phyloP scores from a whole-genome alignment of 2,888 invertebrate species.

The Brenthis hecate region DNA sequence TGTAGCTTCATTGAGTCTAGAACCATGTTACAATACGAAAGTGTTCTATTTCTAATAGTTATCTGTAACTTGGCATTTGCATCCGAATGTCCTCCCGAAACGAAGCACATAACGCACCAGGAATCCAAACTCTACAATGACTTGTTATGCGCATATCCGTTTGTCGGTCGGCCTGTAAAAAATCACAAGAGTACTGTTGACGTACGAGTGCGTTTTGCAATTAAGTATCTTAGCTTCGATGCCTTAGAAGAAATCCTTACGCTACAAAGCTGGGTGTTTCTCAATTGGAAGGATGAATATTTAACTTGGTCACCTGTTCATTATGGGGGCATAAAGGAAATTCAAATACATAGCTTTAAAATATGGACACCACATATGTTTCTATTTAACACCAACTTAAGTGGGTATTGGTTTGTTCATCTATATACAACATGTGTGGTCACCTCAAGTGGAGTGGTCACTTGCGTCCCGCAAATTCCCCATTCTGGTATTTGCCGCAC shows the following conservation, averaged over 20 bases:
- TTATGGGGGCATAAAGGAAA: slow-evolving; percentile 83
- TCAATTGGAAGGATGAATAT: slow-evolving; percentile 85
- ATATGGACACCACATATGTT: slow-evolving; percentile 91
- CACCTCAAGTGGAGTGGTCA: slow-evolving; percentile 78
- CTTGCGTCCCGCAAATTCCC: slow-evolving; percentile 82
- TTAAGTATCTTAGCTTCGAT: slow-evolving; percentile 81
- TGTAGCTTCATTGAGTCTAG: slow-evolving; percentile 41
- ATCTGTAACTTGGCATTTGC: slow-evolving; percentile 2
- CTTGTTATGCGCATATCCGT: slow-evolving; percentile 82
- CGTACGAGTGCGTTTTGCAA: slow-evolving; percentile 78
- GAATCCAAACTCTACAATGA: slow-evolving; percentile 75
- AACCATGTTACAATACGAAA: slow-evolving; percentile 50
- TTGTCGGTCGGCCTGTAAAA: slow-evolving; percentile 77
- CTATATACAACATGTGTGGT: slow-evolving; percentile 79
- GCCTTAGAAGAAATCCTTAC: slow-evolving; percentile 72
- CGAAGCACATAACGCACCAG: slow-evolving; percentile 50
- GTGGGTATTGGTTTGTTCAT: slow-evolving; percentile 57
- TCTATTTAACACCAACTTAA: slow-evolving; percentile 84
- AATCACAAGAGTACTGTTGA: slow-evolving; percentile 75
- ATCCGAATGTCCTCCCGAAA: slow-evolving; percentile 52
- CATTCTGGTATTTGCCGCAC: slow-evolving; percentile 83
- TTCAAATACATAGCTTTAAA: slow-evolving; percentile 85
- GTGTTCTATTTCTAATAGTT: slow-evolving; percentile 28
- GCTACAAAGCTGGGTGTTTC: slow-evolving; percentile 79
- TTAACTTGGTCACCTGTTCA: slow-evolving; percentile 87